A percentile compares a stretch with the other conserved stretches of the same genome.
phyloP scores from a whole-genome alignment of 2,888 invertebrate genomes.

The Lagria hirta region DNA sequence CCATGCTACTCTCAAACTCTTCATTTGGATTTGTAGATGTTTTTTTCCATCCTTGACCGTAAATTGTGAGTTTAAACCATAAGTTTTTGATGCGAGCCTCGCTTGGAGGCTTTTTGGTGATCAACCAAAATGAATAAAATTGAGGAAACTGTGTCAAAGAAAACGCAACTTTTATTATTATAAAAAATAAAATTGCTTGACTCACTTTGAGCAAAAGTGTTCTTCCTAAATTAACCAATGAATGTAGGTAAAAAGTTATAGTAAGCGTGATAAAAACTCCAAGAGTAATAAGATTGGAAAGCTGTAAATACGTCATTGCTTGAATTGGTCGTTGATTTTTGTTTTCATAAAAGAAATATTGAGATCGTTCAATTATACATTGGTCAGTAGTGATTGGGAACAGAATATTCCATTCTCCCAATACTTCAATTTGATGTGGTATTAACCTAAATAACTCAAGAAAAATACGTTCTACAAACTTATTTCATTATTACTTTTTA shows the following conservation, averaged over 20 bases:
- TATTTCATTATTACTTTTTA: not conserved
- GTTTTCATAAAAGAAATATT: constrained; percentile 69
- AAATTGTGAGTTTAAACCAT: constrained; percentile 68
- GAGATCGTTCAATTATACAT: constrained; percentile 77
- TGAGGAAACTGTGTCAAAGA: constrained; percentile 34
- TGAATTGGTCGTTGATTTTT: constrained; percentile 75
- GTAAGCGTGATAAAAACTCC: no score
- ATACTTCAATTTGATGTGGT: constrained; percentile 32
- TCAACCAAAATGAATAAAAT: constrained; percentile 57
- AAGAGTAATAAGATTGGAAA: constrained; percentile 57
- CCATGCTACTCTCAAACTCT: no score
- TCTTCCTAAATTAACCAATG: constrained; percentile 59
- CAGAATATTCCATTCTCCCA: constrained; percentile 49
- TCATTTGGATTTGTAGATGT: no score
- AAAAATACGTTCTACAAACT: not conserved
- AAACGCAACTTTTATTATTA: not conserved
- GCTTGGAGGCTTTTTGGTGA: constrained; percentile 67
- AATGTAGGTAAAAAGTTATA: no score
- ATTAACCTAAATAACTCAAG: constrained; percentile 23
- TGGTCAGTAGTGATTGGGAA: constrained; percentile 80
- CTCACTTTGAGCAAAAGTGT: constrained; percentile 12
- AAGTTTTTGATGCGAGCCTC: constrained; percentile 62
- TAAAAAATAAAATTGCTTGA: not conserved
- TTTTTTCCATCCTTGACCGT: constrained; percentile 78
- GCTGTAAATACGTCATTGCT: constrained; percentile 68